Base-by-base conservation (phyloP, 2,113 vertebrate species). In the Sula dactylatra region DNA sequence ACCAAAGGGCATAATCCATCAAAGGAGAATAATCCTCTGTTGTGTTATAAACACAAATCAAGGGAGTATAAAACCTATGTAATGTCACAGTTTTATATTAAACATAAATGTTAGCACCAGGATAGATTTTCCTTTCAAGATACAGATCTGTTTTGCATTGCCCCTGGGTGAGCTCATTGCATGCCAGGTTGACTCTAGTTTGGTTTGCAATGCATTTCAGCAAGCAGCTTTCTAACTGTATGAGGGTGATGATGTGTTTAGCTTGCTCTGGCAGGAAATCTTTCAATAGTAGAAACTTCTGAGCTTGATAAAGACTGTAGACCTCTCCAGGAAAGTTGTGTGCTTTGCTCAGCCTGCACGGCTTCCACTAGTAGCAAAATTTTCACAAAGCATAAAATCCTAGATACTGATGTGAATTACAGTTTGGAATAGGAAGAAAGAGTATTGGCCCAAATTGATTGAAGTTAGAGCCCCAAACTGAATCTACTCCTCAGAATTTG, bases 31-130 rank as follows among this genome's bases (percentile, higher is more conserved):
- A 72, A 96, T 67, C 26, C 77, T 92, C 86, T 32, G 16, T 49
- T 84, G 94, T 52, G 69, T 44, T 82, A 76, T 95, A 95, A 96
- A 89, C 93, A 88, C 83, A 96, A 92, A 88, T 91, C 91, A 95
- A 78, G 72, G 38, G 64, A 73, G 12, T 81, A 45, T 91, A 86
- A 96, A 96, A 86, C 17, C 67, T 70, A n/a, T 62, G 32, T 62
- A 88, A 91, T 88, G 88, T 83, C 88, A 81, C 64, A 86, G 45
- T 83, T 96, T 95, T 94, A 94, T 95, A 88, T 50, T 78, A 82
- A 94, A 70, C 80, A 88, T 91, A 95, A 95, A 97, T 84, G 83
- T 81, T 95, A 91, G 59, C 45, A 90, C 67, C 58, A 84, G 80
- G 80, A 91, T 92, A 55, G 59, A 93, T 83, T 88, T 92, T 78